Base-by-base conservation (phyloP, 2,113 vertebrate genomes). In the Melanotaenia duboulayi region DNA sequence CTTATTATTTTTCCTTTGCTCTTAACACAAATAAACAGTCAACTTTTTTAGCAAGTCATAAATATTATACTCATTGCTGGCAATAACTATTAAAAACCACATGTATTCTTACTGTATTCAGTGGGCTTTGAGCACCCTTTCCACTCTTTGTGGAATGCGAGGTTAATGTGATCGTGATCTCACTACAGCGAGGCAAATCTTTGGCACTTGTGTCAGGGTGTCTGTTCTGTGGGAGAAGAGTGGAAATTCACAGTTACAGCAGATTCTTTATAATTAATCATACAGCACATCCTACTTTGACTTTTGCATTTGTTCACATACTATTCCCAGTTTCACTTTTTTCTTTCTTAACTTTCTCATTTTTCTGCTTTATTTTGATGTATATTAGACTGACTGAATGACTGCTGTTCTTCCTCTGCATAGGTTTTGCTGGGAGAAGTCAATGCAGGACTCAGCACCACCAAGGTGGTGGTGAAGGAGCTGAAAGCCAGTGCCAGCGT, bases 381-480 rank as follows among this genome's bases (percentile, higher is more conserved):
- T n/a, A n/a, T n/a, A n/a, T n/a, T n/a, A n/a, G n/a, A n/a, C n/a
- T n/a, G n/a, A n/a, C n/a, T n/a, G n/a, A 48, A 57, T 48, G 28
- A 28, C 19, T 28, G 4, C n/a, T 78, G 14, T 49, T 14, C 16
- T 12, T 23, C 44, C 20, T 24, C 0, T 70, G n/a, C 2, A 46
- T 44, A 99, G 97, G 97, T 99, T 66, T 92, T 98, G 90, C 93
- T 99, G 71, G 97, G 97, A 0, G 96, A 99, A 89, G 96, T 97
- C 83, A 96, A 94, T 74, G 93, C 94, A 0, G 97, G 97, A 57
- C 90, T 96, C 79, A 94, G 94, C 84, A 95, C 94, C 88, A 94
- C 95, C 7, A 96, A 97, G 90, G 97, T 98, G 85, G 96, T 99
- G 84, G 97, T 99, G 54, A 98, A 98, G 89, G 97, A 99, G 86